Evolutionary conservation across 1,140 invertebrate species (phyloP).

Genomic region (Gonatopus flavifemur): DNA sequence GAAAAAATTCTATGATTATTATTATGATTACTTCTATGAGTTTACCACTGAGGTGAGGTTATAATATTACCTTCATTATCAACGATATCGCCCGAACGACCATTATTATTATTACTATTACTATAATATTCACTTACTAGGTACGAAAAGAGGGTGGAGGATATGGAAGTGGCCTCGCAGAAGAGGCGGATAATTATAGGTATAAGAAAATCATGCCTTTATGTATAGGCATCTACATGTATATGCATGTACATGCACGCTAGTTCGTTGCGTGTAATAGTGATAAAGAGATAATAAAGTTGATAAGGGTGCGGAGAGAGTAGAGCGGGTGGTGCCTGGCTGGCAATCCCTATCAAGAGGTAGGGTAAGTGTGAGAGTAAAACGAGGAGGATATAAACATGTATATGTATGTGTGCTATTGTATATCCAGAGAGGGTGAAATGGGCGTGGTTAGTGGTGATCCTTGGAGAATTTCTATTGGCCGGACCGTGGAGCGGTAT

Average conservation of each 20-base stretch:
- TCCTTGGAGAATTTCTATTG: slow-evolving; percentile 44
- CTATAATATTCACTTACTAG: not conserved
- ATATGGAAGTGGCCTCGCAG: not conserved
- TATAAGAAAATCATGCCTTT: not conserved
- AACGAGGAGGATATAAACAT: slow-evolving; percentile 1
- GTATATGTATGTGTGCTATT: slow-evolving; percentile 2
- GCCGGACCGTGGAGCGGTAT: slow-evolving; percentile 42
- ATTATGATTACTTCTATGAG: slow-evolving; percentile 26
- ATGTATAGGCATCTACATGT: too few species aligned
- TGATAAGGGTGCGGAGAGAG: slow-evolving; percentile 55
- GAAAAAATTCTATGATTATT: not conserved
- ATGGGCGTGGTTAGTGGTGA: slow-evolving; percentile 47
- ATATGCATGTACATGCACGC: too few species aligned
- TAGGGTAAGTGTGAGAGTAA: slow-evolving; percentile 14
- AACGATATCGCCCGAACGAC: slow-evolving; percentile 6
- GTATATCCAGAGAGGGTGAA: too few species aligned
- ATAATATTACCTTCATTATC: slow-evolving; percentile 26
- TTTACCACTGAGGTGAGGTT: too few species aligned
- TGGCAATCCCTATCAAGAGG: slow-evolving; percentile 14
- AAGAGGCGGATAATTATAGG: not conserved
- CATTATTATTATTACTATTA: slow-evolving; percentile 7
- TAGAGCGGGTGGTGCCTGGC: not conserved
- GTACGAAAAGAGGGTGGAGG: not conserved
- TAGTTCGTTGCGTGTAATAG: slow-evolving; percentile 3
- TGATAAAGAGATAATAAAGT: slow-evolving; percentile 56